Percentiles rank a stretch among this genome's conserved stretches.
Evolutionary conservation across 2,888 invertebrate species (phyloP).

Genomic region (Xiphydria camelus): DNA sequence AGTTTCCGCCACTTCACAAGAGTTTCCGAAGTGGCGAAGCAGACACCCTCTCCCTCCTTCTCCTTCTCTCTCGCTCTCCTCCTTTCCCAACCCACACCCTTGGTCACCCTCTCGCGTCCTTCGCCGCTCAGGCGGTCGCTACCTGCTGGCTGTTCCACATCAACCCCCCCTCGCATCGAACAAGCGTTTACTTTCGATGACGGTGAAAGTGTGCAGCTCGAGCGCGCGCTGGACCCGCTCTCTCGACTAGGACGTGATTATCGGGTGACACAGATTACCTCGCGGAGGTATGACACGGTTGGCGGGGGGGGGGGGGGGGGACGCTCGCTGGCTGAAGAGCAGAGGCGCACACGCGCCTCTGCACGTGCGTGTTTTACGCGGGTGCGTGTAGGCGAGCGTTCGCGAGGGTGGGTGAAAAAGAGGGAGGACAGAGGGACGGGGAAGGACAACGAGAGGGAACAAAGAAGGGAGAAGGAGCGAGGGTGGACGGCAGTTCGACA

Average conservation of each 20-base stretch:
- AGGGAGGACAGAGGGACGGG: background rate
- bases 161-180: conserved; percentile 26
- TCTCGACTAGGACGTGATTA: conserved; percentile 36
- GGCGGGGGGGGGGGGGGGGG: conserved; percentile 9
- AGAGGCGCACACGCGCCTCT: background rate
- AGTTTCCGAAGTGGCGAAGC: conserved; percentile 51
- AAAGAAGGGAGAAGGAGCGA: background rate
- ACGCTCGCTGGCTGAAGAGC: too few relatives aligned
- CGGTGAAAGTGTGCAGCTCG: conserved; percentile 30
- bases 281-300: conserved; percentile 14
- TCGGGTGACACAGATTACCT: conserved; percentile 29
- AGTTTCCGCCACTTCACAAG: conserved; percentile 50
- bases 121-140: conserved; percentile 13
- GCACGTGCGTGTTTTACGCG: conserved; percentile 1
- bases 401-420: background rate
- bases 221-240: conserved; percentile 3
- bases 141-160: conserved; percentile 15
- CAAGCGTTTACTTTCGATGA: conserved; percentile 33
- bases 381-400: background rate
- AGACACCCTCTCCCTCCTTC: conserved; percentile 32
- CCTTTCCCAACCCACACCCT: conserved; percentile 7
- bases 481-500: conserved; percentile 20
- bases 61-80: conserved; percentile 16
- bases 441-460: background rate
- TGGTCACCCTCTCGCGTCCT: conserved; percentile 19